A percentile compares a stretch with the other conserved stretches of the same genome.
Evolutionary conservation across 2,113 vertebrate species (phyloP).

Genomic region (Thymallus thymallus): DNA sequence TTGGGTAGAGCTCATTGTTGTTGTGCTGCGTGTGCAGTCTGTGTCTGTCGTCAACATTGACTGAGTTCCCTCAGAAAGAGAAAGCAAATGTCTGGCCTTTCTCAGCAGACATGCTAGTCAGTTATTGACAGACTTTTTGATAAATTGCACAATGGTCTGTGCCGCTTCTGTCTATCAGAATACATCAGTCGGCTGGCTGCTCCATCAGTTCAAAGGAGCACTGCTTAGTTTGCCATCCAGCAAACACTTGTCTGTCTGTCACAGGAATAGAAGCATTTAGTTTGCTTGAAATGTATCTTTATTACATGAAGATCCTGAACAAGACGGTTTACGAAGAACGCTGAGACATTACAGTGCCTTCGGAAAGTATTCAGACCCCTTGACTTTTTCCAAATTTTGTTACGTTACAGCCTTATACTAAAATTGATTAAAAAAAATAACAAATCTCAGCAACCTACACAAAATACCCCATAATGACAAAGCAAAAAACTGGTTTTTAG

Average conservation of each 20-base stretch:
- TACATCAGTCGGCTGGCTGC: slow-evolving; percentile 66
- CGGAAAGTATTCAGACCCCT: too few species aligned
- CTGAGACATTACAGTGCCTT: slow-evolving; percentile 54
- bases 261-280: slow-evolving; percentile 61
- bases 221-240: slow-evolving; percentile 36
- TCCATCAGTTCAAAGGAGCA: slow-evolving; percentile 65
- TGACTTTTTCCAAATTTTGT: too few species aligned
- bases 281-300: slow-evolving; percentile 69
- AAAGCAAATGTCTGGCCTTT: slow-evolving; percentile 46
- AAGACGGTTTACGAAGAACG: slow-evolving; percentile 54
- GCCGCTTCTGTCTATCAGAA: slow-evolving; percentile 64
- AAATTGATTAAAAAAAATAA: too few species aligned
- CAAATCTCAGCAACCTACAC: too few species aligned
- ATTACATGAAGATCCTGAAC: slow-evolving; percentile 48
- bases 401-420: too few species aligned
- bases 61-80: slow-evolving; percentile 27
- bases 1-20: too few species aligned
- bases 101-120: slow-evolving; percentile 49
- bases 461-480: too few species aligned
- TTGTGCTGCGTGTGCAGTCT: neutral
- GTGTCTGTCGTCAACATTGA: slow-evolving; percentile 12
- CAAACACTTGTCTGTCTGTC: slow-evolving; percentile 24
- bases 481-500: too few species aligned
- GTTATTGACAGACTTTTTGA: slow-evolving; percentile 66
- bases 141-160: slow-evolving; percentile 63